phyloP scores from a whole-genome alignment of 1,140 invertebrate species.

The Zophobas atratus region DNA sequence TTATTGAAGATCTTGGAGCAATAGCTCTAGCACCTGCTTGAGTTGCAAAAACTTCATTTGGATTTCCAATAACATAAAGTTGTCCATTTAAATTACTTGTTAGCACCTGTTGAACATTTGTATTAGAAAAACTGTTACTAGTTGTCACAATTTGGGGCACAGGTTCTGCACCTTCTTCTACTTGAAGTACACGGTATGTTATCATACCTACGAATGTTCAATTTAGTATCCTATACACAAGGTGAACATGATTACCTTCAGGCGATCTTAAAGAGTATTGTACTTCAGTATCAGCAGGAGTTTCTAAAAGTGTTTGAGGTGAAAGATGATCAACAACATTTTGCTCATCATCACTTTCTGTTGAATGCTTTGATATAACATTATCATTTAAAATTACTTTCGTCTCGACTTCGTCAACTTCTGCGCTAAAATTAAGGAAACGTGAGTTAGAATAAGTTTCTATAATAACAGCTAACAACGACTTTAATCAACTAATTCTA shows the following conservation, averaged over 20 bases:
- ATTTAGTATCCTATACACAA: neutral
- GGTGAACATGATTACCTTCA: constrained; percentile 60
- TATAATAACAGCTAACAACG: constrained; percentile 46
- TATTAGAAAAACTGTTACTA: constrained; percentile 54
- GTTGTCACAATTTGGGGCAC: constrained; percentile 63
- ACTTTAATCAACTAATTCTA: constrained; percentile 45
- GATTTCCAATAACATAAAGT: constrained; percentile 73
- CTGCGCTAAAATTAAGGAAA: constrained; percentile 56
- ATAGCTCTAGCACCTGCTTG: constrained; percentile 70
- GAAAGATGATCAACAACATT: constrained; percentile 65
- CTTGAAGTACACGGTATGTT: constrained; percentile 66
- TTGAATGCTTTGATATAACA: constrained; percentile 60
- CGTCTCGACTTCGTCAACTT: constrained; percentile 59
- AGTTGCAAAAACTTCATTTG: constrained; percentile 71
- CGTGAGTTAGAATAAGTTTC: neutral
- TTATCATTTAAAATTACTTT: constrained; percentile 63
- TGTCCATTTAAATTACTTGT: constrained; percentile 68
- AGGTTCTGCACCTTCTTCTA: constrained; percentile 62
- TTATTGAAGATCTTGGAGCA: constrained; percentile 70
- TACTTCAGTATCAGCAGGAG: constrained; percentile 62
- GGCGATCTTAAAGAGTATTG: constrained; percentile 65
- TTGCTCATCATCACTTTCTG: constrained; percentile 67
- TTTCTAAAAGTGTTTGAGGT: constrained; percentile 66
- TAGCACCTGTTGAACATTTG: constrained; percentile 62
- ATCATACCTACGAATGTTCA: constrained; percentile 57